A percentile compares a stretch with the other conserved stretches of the same genome.
Conservation (phyloP, 2,113 vertebrate genomes). For the Phoxinus phoxinus region DNA sequence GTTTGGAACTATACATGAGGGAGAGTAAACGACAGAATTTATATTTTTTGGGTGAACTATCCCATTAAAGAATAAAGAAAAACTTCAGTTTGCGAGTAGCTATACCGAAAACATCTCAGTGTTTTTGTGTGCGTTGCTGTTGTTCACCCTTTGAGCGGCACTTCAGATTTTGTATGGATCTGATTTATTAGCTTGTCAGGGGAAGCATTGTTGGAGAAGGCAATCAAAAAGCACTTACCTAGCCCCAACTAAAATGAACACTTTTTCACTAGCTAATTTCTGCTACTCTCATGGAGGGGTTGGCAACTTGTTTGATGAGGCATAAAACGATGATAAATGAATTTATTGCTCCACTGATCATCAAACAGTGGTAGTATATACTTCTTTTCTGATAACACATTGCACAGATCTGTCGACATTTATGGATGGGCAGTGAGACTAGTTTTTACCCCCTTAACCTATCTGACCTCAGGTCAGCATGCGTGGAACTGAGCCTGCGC, state of each 20-base stretch:
- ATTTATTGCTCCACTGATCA: conserved; percentile 98
- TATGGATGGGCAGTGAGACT: conserved; percentile 72
- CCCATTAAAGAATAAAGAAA: conserved; percentile 2
- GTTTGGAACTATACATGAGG: neutral
- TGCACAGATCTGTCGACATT: conserved; percentile 71
- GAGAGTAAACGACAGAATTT: neutral
- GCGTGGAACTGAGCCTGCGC: conserved; percentile 73
- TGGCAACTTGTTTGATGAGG: conserved; percentile 99
- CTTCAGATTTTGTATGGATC: conserved; percentile 84
- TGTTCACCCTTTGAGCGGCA: conserved; percentile 82
- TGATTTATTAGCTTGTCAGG: conserved; percentile 99
- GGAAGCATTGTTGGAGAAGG: conserved; percentile 94
- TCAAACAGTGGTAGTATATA: conserved; percentile 93
- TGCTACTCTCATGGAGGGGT: conserved; percentile 98
- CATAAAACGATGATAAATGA: conserved; percentile 99
- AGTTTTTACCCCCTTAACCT: conserved; percentile 78
- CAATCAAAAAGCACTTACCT: conserved; percentile 99
- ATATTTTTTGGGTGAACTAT: neutral
- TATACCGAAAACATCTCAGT: conserved; percentile 71
- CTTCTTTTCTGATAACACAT: conserved; percentile 78
- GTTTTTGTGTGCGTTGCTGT: conserved; percentile 72
- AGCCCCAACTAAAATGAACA: conserved; percentile 98
- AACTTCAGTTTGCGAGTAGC: neutral
- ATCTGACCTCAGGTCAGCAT: conserved; percentile 80
- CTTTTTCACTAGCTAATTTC: conserved; percentile 99